Conservation (phyloP, 2,888 invertebrate species). For the Ganaspis brasiliensis region DNA sequence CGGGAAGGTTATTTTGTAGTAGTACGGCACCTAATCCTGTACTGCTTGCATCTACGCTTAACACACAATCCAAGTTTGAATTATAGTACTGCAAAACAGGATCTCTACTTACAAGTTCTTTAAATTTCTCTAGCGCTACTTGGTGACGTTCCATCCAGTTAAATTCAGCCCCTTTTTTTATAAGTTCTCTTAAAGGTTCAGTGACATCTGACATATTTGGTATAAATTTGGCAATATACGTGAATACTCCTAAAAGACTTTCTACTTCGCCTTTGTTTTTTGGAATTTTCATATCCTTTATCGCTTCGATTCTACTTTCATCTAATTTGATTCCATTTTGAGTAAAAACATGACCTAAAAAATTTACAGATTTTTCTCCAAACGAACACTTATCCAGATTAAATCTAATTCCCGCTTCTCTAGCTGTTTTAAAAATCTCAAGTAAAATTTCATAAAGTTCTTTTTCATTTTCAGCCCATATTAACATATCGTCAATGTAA, state of each 20-base stretch:
- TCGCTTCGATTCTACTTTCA: conserved; percentile 57
- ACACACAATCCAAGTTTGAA: conserved; percentile 59
- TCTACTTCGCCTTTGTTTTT: conserved; percentile 51
- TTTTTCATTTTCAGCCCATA: conserved; percentile 59
- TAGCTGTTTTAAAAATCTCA: conserved; percentile 51
- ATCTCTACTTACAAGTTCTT: conserved; percentile 21
- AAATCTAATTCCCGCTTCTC: conserved; percentile 50
- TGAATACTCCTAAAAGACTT: conserved; percentile 61
- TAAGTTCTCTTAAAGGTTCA: conserved; percentile 53
- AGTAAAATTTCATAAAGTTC: conserved; percentile 63
- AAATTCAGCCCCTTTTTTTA: conserved; percentile 54
- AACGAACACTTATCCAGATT: conserved; percentile 56
- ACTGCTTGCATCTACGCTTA: conserved; percentile 64
- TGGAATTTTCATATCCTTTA: conserved; percentile 53
- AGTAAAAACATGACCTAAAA: conserved; percentile 54
- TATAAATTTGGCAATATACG: conserved; percentile 60
- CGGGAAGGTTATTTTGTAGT: conserved; percentile 71
- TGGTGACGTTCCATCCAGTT: conserved; percentile 47
- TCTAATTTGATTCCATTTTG: conserved; percentile 54
- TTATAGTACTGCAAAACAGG: conserved; percentile 65
- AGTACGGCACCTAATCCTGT: conserved; percentile 69
- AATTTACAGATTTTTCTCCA: conserved; percentile 46
- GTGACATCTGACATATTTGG: conserved; percentile 57
- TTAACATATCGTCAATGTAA: conserved; percentile 68
- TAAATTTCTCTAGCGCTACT: conserved; percentile 32